Base-by-base conservation (phyloP, 2,888 invertebrate genomes). In the Priocnemis perturbator region DNA sequence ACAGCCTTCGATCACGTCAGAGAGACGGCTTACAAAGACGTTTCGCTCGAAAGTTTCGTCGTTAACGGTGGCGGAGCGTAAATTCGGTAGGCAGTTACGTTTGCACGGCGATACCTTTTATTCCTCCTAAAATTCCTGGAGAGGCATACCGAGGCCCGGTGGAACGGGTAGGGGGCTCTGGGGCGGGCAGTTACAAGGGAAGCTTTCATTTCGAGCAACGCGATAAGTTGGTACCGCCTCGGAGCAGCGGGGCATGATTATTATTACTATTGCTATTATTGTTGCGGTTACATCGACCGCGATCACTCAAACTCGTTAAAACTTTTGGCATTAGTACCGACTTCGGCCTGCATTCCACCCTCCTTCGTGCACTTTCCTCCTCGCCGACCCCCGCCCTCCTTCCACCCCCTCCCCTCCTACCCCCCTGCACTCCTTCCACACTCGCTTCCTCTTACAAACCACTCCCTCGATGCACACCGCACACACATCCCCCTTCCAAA, bases 291-390 rank as follows among this genome's bases (percentile, higher is more conserved):
- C 86, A 88, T 88, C 87, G 88, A 87, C 87, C 85, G 82, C 85
- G 86, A 88, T 88, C 88, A 86, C 83, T 88, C 88, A 87, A 88
- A 88, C 87, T 88, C 88, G 88, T 88, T 88, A 88, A 88, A 88
- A 88, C 88, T 88, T 88, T 88, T 75, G 81, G 82, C 86, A 88
- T 88, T 88, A 80, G 81, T 78, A 85, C 84, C 77, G 83, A 85
- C 83, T 86, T 85, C 83, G 83, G 83, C 80, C 83, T 81, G 85
- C 83, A 86, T 85, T 86, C 77, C 75, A 79, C 82, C 82, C 78
- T 82, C 85, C 76, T 85, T 83, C 85, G 82, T 82, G 81, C 78
- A 75, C 80, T 79, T 78, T 67, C 73, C 71, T 65, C 37, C 69
- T 23, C 56, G 64, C 64, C 64, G 30, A 44, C 64, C 64, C 47